Base-by-base conservation (phyloP, 2,113 vertebrate genomes). In the Scortum barcoo region DNA sequence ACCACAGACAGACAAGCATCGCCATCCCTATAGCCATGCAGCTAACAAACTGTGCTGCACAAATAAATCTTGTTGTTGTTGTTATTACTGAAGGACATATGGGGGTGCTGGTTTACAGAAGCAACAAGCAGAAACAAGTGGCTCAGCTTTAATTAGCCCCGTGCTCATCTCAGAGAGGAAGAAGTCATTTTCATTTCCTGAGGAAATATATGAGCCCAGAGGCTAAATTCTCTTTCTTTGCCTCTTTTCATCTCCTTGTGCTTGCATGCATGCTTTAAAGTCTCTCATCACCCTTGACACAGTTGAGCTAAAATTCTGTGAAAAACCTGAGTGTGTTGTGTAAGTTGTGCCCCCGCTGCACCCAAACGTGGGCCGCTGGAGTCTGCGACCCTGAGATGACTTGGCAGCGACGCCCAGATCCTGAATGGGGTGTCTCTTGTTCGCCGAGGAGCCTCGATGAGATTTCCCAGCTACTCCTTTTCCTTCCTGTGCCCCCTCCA, bases 401-500 rank as follows among this genome's bases (percentile, higher is more conserved):
- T 89, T 90, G 73, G 83, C 83, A 83, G 78, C 86, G 69, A 91
- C 72, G 69, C 90, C 89, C 90, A 88, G 74, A 89, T 87, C 86
- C 87, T 86, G 85, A 75, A 65, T 63, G 46, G 84, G 78, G 74
- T 86, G 88, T 89, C 88, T 91, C 86, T 87, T 51, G 89, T 88
- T 89, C 51, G 3, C 71, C 5, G 77, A 92, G 88, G 90, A 92
- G 88, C 81, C 85, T 90, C 67, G 7, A 72, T 89, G 63, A 90
- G 88, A 70, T 93, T 93, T 93, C 90, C 91, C 93, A 93, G 89
- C 91, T 90, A 90, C 90, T 81, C 93, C 91, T 89, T 92, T 93
- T 93, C 93, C 93, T 93, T 93, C 91, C 92, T 89, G 62, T 86
- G 79, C 77, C 60, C 88, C 86, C 82, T 79, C 81, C 84, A 84